Base-by-base conservation (phyloP, 1,140 invertebrate species). In the Dendrolimus punctatus region DNA sequence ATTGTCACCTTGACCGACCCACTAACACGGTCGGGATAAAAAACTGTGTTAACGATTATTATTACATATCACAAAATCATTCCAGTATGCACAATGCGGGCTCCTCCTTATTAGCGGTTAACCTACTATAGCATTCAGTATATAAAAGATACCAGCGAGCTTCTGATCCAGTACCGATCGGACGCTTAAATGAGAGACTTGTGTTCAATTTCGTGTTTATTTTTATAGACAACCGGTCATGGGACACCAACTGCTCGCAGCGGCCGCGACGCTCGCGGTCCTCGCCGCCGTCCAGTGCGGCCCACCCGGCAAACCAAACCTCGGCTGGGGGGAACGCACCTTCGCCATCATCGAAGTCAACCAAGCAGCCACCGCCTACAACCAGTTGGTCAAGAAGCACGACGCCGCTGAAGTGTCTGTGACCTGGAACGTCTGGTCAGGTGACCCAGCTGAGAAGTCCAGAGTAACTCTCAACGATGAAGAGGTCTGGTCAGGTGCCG, bases 291-390 rank as follows among this genome's bases (percentile, higher is more conserved):
- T 58, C 9, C 54, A 71, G 41, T 75, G 71, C 55, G 77, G 65
- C 37, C 80, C 82, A 41, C 82, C 82, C 1, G 82, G 82, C 6
- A 84, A 77, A 50, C 80, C 82, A 3, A 64, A 63, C 38, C 64
- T 84, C 6, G 82, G 82, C 55, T 85, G 82, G 82, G 82, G 80
- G 0, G 80, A 85, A 55, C 62, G 82, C 39, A 76, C 70, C 49
- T 85, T 85, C 64, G 79, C 82, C 6, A 84, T 85, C 53, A 68
- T 85, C 5, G 82, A 85, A 68, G 82, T 85, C 42, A 85, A 85
- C 55, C 82, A 85, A 55, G 82, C 80, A 8, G 82, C 82, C 3
- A 85, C 82, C 5, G 82, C 82, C 0, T 85, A 85, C 54, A 84
- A 85, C 62, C 82, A 85, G 51, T 69, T 85, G 8, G 82, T 85